phyloP scores from a whole-genome alignment of 2,797 vertebrate genomes.

The Sebastes matsubarae region DNA sequence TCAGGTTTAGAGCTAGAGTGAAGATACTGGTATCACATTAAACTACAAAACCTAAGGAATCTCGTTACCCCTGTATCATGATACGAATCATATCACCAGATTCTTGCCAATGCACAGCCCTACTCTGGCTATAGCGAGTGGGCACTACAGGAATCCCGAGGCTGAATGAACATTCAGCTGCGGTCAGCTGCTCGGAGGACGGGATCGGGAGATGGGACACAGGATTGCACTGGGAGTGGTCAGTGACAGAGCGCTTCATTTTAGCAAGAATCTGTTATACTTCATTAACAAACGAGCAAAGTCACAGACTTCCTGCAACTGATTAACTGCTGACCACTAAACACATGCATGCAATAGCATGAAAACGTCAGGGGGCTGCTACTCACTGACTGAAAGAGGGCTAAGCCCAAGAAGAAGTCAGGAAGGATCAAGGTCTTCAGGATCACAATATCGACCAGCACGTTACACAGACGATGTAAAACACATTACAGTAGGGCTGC shows the following conservation, averaged over 20 bases:
- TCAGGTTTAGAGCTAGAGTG: no score
- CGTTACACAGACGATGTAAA: not conserved
- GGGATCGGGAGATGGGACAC: not conserved
- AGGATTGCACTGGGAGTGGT: not conserved
- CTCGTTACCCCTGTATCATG: no score
- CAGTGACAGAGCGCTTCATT: not conserved
- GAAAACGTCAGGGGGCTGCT: not conserved
- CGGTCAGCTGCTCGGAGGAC: conserved; percentile 31
- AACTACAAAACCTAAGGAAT: no score
- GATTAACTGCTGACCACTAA: not conserved
- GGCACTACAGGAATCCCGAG: not conserved
- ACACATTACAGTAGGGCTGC: not conserved
- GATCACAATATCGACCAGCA: not conserved
- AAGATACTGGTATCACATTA: no score
- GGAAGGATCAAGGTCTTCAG: not conserved
- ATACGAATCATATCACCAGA: no score
- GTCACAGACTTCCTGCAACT: conserved; percentile 4
- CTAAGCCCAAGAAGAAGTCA: not conserved
- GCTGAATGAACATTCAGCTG: not conserved
- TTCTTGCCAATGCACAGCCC: no score
- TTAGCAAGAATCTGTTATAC: not conserved
- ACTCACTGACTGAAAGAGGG: not conserved
- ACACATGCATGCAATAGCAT: not conserved
- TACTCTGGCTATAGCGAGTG: not conserved
- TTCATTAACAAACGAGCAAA: not conserved